Conservation (phyloP, 2,888 invertebrate species). For the Smittia aterrima region DNA sequence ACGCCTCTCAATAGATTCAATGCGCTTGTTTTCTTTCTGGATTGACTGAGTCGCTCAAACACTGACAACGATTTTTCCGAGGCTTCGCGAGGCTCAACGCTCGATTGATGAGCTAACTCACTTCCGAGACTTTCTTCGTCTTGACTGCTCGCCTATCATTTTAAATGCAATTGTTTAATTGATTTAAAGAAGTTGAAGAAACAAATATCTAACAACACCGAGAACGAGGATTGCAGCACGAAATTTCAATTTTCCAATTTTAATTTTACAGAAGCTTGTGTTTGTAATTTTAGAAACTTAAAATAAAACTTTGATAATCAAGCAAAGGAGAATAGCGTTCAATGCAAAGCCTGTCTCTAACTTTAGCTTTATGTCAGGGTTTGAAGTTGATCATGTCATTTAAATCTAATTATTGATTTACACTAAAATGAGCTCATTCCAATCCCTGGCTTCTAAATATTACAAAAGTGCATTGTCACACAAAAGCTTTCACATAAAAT, state of each 20-base stretch:
- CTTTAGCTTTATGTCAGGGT: background rate
- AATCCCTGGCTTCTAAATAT: too few species aligned
- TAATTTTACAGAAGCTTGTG: background rate
- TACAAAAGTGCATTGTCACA: background rate
- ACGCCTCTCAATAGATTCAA: background rate
- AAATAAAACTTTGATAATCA: too few species aligned
- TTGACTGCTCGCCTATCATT: slow-evolving; percentile 36
- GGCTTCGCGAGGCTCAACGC: background rate
- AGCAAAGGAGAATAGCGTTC: background rate
- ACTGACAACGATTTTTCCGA: slow-evolving; percentile 16
- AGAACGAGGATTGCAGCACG: background rate
- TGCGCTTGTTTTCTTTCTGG: slow-evolving; percentile 2
- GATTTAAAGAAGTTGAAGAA: background rate
- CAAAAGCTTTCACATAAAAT: background rate
- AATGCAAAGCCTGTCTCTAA: background rate
- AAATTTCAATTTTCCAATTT: background rate
- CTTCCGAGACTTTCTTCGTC: slow-evolving; percentile 37
- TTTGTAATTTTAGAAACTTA: too few species aligned
- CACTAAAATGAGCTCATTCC: too few species aligned
- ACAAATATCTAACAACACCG: background rate
- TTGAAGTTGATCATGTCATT: too few species aligned
- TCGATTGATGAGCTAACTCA: slow-evolving; percentile 12
- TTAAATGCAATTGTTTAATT: background rate
- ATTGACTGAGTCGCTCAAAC: slow-evolving; percentile 20
- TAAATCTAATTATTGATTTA: too few species aligned